Evolutionary conservation across 2,113 vertebrate genomes (phyloP), one percentile per base, ranked within the genome.

Genomic region (Telmatochromis bifrenatus): DNA sequence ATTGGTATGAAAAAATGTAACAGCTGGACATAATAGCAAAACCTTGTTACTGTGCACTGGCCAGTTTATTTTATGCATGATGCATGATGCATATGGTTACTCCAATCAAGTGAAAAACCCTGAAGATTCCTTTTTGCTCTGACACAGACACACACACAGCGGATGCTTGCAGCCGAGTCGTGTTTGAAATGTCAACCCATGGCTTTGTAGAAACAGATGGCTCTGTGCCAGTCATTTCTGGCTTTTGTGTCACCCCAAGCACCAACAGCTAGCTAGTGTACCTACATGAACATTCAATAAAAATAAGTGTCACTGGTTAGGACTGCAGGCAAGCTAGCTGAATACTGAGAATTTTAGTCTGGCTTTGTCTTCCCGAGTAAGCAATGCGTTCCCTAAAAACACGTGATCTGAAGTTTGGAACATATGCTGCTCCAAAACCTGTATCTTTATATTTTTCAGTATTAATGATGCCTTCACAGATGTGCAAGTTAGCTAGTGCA

Each of bases 181-280:
- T 56, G 26, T 81, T 77, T 86, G 9, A 90, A 89, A 87, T 86
- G 80, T 88, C 75, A 91, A 77, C 45, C 54, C 6, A 39, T 37
- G 56, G 19, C 80, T 75, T 81, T 81, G 42, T 55, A 35, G 37
- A 33, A 83, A 83, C 13, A 23, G 39, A 47, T 77, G 62, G 23
- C 53, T 79, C 7, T 58, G 19, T 84, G 83, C 68, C 70, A 42
- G 54, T 37, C 33, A 62, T 79, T 86, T 12, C 15, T 49, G 53
- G 54, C 13, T 60, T 60, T 47, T 85, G 23, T 68, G 21, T 65
- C 77, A 86, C 35, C 35, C 60, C 35, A 47, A 31, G 23, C 37
- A 21, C 70, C 15, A 75, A 49, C 15, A 49, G 26, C 42, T 19
- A 77, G 17, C 28, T 26, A 17, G 26, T 82, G 11, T 42, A 23